Conservation (phyloP, 1,140 invertebrate genomes). For the Tetranychus urticae region DNA sequence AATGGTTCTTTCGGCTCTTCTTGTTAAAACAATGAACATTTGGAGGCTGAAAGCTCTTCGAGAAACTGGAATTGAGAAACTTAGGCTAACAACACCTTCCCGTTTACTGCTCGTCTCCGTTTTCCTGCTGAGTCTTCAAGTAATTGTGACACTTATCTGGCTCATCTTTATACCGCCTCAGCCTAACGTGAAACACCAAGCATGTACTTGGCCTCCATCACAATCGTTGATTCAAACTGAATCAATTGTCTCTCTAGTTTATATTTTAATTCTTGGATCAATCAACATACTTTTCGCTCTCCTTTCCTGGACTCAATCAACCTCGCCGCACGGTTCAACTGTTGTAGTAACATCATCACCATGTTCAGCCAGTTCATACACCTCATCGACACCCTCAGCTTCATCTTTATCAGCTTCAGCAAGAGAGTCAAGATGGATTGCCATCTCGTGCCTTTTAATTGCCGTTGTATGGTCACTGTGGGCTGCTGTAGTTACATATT, state of each 20-base stretch:
- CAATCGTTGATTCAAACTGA: slow-evolving; percentile 20
- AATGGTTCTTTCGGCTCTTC: slow-evolving; percentile 23
- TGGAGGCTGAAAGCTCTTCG: slow-evolving; percentile 19
- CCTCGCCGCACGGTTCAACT: no score
- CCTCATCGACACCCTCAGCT: no score
- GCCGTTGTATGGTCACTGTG: slow-evolving; percentile 22
- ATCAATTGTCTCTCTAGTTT: slow-evolving; percentile 24
- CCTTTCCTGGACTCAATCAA: slow-evolving; percentile 19
- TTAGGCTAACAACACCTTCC: slow-evolving; percentile 17
- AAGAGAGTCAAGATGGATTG: slow-evolving; percentile 25
- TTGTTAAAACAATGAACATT: slow-evolving; percentile 25
- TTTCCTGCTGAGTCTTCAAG: slow-evolving; percentile 23
- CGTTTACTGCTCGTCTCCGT: slow-evolving; percentile 22
- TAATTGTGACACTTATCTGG: slow-evolving; percentile 24
- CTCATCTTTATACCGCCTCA: slow-evolving; percentile 21
- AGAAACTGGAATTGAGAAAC: slow-evolving; percentile 18
- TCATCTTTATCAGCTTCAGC: slow-evolving; percentile 3
- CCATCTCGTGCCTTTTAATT: slow-evolving; percentile 19
- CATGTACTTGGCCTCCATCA: slow-evolving; percentile 17
- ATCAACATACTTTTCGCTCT: slow-evolving; percentile 22
- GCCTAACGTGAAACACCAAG: slow-evolving; percentile 11
- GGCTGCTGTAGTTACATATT: slow-evolving; percentile 12
- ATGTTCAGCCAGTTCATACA: no score
- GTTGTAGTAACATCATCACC: no score
- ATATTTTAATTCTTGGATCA: slow-evolving; percentile 24